These are phyloP conservation scores for Liodrosophila aerea DNA, from an alignment of 2,888 invertebrate genomes.

Conservation along the genomic window DNA sequence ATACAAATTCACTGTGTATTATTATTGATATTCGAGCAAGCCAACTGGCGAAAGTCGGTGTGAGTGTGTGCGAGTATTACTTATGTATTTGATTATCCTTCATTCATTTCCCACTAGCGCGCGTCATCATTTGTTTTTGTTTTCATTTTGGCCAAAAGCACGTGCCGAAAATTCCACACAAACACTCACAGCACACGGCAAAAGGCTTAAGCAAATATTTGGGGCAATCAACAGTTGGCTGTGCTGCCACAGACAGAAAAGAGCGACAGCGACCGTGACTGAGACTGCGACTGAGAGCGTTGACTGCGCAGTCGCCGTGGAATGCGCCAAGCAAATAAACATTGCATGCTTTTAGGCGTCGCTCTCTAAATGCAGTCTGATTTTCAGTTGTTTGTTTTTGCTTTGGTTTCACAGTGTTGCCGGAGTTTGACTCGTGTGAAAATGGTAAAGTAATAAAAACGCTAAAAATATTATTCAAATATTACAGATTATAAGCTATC, in stretches of 20 bases:
- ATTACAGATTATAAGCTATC: too few relatives aligned
- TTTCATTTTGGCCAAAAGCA: constrained; percentile 32
- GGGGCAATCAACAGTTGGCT: constrained; percentile 54
- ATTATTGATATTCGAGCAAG: neutral
- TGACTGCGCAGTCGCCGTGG: constrained; percentile 57
- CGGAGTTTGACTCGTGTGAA: too few relatives aligned
- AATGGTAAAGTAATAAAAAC: too few relatives aligned
- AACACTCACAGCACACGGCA: constrained; percentile 1
- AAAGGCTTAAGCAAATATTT: constrained; percentile 26
- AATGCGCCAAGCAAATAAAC: constrained; percentile 53
- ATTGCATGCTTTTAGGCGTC: constrained; percentile 64
- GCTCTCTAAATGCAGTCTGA: constrained; percentile 37
- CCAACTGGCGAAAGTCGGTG: too few relatives aligned
- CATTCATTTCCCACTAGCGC: too few relatives aligned
- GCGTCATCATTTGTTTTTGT: constrained; percentile 23
- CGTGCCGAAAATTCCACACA: constrained; percentile 29
- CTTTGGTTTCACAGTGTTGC: too few relatives aligned
- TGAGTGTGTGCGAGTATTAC: too few relatives aligned
- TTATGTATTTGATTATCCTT: too few relatives aligned
- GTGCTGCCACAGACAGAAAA: neutral
- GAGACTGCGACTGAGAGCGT: constrained; percentile 12
- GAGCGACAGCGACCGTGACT: neutral
- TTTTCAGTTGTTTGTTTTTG: too few relatives aligned
- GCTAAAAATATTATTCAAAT: too few relatives aligned
- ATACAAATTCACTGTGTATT: neutral